Conservation (phyloP, 1,140 invertebrate species). For the Drosophila nigrodunni region DNA sequence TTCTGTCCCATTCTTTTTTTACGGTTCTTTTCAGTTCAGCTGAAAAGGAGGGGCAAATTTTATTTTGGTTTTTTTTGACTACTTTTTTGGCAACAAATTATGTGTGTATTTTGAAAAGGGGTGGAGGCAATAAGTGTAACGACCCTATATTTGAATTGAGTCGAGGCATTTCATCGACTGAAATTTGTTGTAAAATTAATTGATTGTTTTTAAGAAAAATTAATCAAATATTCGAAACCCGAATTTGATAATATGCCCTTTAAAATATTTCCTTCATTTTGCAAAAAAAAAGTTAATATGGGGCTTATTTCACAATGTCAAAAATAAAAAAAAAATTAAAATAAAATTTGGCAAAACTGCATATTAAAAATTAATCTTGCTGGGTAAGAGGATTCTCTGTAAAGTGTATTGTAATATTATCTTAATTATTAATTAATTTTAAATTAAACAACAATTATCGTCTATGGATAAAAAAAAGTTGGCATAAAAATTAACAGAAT, state of each 20-base stretch:
- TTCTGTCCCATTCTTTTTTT: constrained; percentile 45
- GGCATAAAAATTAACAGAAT: constrained; percentile 51
- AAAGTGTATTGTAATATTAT: not conserved
- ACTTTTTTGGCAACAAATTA: constrained; percentile 66
- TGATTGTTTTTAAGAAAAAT: constrained; percentile 18
- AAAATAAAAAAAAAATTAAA: not conserved
- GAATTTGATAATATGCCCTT: not conserved
- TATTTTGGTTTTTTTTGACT: constrained; percentile 26
- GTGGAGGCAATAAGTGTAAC: not conserved
- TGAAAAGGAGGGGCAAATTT: constrained; percentile 40
- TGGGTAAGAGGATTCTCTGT: not conserved
- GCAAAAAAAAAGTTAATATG: not conserved
- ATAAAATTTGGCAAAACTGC: not conserved
- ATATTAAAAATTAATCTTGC: not conserved
- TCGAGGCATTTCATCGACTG: constrained; percentile 5
- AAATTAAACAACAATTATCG: too few relatives aligned
- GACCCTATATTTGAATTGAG: constrained; percentile 1
- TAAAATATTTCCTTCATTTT: not conserved
- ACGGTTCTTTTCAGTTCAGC: constrained; percentile 21
- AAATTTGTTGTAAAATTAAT: constrained; percentile 63
- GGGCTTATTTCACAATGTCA: too few relatives aligned
- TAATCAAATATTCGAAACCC: not conserved
- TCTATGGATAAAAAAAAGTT: not conserved
- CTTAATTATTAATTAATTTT: too few relatives aligned
- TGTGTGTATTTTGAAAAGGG: constrained; percentile 52